Base-by-base conservation (phyloP, 2,113 vertebrate genomes). In the Lathamus discolor region DNA sequence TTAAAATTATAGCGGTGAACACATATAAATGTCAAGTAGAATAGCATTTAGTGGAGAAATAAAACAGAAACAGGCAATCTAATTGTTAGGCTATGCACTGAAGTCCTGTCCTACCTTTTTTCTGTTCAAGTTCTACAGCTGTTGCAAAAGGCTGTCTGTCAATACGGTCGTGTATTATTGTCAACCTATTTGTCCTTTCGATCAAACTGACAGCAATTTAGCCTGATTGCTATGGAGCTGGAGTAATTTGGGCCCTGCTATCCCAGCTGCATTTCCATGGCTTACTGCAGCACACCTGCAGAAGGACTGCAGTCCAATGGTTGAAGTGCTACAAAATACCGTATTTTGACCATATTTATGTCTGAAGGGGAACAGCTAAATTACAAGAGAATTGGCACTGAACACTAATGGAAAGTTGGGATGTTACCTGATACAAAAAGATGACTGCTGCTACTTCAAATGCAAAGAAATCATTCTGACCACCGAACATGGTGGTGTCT, bases 201-300 rank as follows among this genome's bases (percentile, higher is more conserved):
- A 86, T 67, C 63, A 46, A 66, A 78, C n/a, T 13, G 1, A 31
- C 61, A 55, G 88, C 85, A 92, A 90, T 93, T 93, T 75, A 51
- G 55, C 61, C 75, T 92, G 91, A 93, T 95, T 96, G 90, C 92
- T 90, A 52, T 92, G 66, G 86, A 94, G 92, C 35, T 70, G 39
- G 11, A 91, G 83, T 83, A 66, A 90, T 61, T 80, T 82, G 64
- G 44, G 70, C 41, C 85, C 59, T 67, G 69, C 91, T 95, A 48
- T 89, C 68, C 27, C 29, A 97, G 94, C 91, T 97, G 96, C 89
- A 93, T 92, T 96, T 95, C 87, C 92, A 92, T 41, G 85, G 86
- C 83, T 95, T 92, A 43, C 80, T 94, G 94, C 92, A 94, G 91
- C 96, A 91, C 93, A 96, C 96, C 96, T 97, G 96, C 96, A 89